Conservation (phyloP, 2,888 invertebrate genomes). For the Aradus depressus region DNA sequence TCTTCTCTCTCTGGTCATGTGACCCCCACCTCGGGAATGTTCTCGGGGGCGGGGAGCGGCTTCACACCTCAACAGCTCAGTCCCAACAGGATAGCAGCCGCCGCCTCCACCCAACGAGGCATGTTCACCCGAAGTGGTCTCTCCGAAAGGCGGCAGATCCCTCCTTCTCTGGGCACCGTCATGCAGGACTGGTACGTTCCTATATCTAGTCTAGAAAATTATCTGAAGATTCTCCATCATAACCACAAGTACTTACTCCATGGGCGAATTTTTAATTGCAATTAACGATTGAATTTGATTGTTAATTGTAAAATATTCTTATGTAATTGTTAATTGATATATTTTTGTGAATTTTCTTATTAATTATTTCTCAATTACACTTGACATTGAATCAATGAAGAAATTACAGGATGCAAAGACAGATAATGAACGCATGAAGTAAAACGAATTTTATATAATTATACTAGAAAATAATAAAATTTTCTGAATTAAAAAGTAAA, state of each 20-base stretch:
- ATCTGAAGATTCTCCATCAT: too few relatives aligned
- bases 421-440: too few relatives aligned
- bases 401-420: too few relatives aligned
- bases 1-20: slow-evolving; percentile 64
- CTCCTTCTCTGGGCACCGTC: slow-evolving; percentile 45
- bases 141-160: slow-evolving; percentile 59
- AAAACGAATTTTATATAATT: too few relatives aligned
- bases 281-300: too few relatives aligned
- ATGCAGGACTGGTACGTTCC: slow-evolving; percentile 31
- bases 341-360: slow-evolving; percentile 4
- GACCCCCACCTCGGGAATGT: slow-evolving; percentile 57
- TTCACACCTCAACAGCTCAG: slow-evolving; percentile 34
- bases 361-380: too few relatives aligned
- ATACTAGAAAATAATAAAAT: too few relatives aligned
- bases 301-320: background rate
- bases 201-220: background rate
- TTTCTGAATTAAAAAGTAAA: too few relatives aligned
- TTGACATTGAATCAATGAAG: too few relatives aligned
- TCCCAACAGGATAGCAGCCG: slow-evolving; percentile 36
- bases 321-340: slow-evolving; percentile 5
- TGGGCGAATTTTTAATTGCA: too few relatives aligned
- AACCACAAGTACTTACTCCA: too few relatives aligned
- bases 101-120: slow-evolving; percentile 40
- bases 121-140: slow-evolving; percentile 66
- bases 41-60: slow-evolving; percentile 40